A percentile compares a stretch with the other conserved stretches of the same genome.
phyloP scores from a whole-genome alignment of 1,140 invertebrate genomes.

The Calliphora vicina region DNA sequence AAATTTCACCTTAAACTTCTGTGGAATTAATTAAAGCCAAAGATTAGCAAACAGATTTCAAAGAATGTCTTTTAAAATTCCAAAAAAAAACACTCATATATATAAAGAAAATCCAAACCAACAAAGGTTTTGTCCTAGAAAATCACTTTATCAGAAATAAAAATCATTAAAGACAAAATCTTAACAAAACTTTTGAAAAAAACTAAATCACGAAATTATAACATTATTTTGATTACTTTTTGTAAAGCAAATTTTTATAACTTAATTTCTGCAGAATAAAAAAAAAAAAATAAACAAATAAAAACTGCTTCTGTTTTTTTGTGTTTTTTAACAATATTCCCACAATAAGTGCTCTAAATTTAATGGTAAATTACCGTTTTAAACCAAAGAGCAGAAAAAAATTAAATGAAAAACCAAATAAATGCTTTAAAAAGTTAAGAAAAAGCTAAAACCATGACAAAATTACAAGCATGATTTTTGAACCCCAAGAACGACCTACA shows the following conservation, averaged over 20 bases:
- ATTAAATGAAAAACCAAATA: neutral
- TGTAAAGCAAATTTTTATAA: constrained; percentile 28
- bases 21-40: neutral
- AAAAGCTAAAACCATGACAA: constrained; percentile 20
- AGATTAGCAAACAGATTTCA: neutral
- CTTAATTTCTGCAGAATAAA: constrained; percentile 22
- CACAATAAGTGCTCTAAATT: constrained; percentile 28
- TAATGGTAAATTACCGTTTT: constrained; percentile 31
- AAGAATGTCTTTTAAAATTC: neutral
- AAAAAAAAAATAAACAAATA: neutral
- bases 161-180: neutral
- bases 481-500: constrained; percentile 27
- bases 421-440: neutral
- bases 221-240: neutral
- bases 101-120: too few relatives aligned
- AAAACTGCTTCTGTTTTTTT: constrained; percentile 13
- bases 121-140: neutral
- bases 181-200: neutral
- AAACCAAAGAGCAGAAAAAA: neutral
- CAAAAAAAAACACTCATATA: too few relatives aligned
- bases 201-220: constrained; percentile 11
- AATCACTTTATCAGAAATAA: neutral
- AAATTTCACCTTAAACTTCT: neutral
- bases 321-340: neutral
- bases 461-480: constrained; percentile 34